Base-by-base conservation (phyloP, 2,888 invertebrate species). In the Drosophila mettleri region DNA sequence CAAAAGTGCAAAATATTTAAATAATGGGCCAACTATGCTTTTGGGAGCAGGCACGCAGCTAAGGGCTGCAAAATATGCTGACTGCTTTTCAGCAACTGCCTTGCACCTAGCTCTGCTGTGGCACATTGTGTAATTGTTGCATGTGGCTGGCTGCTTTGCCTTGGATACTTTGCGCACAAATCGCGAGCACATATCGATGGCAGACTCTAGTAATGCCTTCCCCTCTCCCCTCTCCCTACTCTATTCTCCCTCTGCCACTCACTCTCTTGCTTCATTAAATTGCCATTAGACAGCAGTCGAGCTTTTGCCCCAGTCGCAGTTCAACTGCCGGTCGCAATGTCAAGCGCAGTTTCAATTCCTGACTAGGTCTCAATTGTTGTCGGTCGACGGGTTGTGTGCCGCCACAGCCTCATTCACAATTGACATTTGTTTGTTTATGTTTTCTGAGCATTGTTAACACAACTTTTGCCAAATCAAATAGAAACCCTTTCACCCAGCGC, bases 361-460 rank as follows among this genome's bases (percentile, higher is more conserved):
- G 31, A 45, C 18, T 41, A 10, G 6, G 9, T 31, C 52, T n/a
- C 48, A 34, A 69, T 69, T 60, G 34, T 69, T 38, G 34, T 43
- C 49, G 52, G 14, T 52, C 16, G 29, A 49, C 1, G 9, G 12
- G 33, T 41, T 57, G 39, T 58, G 48, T 78, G n/a, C 49, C 34
- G 65, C 86, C 68, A 68, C 67, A 70, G 65, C 86, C 68, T 66
- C 67, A 70, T 66, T 49, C 57, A 29, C 45, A 60, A 69, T 79
- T 82, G 83, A 70, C 78, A 66, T 76, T 80, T 69, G 86, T 73
- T 88, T 82, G 88, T 86, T 82, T 88, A 86, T 88, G 84, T 86
- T 82, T 80, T 86, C 67, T 69, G 74, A 88, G 70, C 63, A 73
- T 86, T 82, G 84, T 88, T 81, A 69, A 55, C 80, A 41, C 78